Conservation (phyloP, 2,113 vertebrate species). For the Microcebus murinus region DNA sequence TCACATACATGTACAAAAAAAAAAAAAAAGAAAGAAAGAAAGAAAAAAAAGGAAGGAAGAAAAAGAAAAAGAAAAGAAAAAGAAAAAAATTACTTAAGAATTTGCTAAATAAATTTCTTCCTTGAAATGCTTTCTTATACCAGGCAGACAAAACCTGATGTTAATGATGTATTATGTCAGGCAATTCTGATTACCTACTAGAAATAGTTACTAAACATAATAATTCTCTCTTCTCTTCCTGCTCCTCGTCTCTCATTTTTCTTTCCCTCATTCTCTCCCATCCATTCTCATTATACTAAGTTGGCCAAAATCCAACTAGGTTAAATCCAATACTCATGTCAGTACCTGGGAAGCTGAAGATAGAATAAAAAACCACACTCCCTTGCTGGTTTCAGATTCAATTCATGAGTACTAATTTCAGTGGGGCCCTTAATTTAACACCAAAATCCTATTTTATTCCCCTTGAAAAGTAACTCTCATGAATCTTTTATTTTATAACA, state of each 20-base stretch:
- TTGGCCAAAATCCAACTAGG: background rate
- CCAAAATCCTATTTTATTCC: background rate
- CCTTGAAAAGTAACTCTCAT: background rate
- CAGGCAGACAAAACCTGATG: background rate
- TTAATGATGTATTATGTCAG: background rate
- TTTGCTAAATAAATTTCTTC: background rate
- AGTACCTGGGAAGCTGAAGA: background rate
- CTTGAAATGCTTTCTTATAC: background rate
- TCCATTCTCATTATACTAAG: background rate
- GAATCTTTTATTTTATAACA: background rate
- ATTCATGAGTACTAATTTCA: background rate
- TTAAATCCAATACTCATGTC: background rate
- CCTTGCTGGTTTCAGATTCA: background rate
- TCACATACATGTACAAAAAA: background rate
- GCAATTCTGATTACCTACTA: background rate
- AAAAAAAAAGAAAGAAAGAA: background rate
- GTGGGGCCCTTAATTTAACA: background rate
- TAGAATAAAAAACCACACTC: background rate
- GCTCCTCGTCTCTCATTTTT: rapidly evolving
- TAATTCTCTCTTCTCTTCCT: rapidly evolving
- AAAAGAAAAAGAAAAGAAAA: background rate
- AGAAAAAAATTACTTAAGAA: background rate
- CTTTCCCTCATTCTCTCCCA: rapidly evolving
- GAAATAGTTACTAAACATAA: background rate
- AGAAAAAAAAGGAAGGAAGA: background rate